These are phyloP conservation scores for Peribatodes rhomboidaria DNA, from an alignment of 2,888 invertebrate genomes.

Conservation along the genomic window DNA sequence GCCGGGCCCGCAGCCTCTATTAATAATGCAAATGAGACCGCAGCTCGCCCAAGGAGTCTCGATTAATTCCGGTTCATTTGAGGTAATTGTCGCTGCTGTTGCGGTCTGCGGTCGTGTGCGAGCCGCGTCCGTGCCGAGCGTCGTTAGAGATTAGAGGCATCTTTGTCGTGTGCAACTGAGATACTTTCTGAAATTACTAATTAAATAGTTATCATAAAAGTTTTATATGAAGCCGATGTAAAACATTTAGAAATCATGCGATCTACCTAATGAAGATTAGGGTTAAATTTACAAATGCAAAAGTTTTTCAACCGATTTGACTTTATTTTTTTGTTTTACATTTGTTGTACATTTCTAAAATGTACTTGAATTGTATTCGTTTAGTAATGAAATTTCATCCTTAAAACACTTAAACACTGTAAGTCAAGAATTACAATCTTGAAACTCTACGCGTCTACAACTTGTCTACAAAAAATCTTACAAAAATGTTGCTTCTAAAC, in stretches of 20 bases:
- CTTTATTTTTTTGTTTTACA: no score
- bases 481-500: neutral
- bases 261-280: no score
- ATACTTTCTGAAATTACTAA: neutral
- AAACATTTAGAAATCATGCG: no score
- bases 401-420: no score
- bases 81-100: slow-evolving; percentile 84
- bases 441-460: neutral
- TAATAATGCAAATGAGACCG: slow-evolving; percentile 87
- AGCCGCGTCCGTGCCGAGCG: slow-evolving; percentile 42
- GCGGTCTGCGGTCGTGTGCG: slow-evolving; percentile 70
- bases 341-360: no score
- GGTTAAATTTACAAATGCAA: no score
- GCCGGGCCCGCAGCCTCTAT: slow-evolving; percentile 73
- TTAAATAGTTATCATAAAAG: neutral
- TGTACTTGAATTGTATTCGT: no score
- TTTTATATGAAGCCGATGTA: no score
- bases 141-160: slow-evolving; percentile 12
- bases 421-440: neutral
- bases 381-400: no score
- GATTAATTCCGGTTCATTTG: slow-evolving; percentile 87
- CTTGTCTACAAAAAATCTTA: neutral
- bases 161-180: neutral
- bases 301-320: no score
- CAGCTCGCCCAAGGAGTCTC: slow-evolving; percentile 85